A percentile compares a stretch with the other conserved stretches of the same genome.
Conservation (phyloP, 2,888 invertebrate genomes). For the Auanema sp. region DNA sequence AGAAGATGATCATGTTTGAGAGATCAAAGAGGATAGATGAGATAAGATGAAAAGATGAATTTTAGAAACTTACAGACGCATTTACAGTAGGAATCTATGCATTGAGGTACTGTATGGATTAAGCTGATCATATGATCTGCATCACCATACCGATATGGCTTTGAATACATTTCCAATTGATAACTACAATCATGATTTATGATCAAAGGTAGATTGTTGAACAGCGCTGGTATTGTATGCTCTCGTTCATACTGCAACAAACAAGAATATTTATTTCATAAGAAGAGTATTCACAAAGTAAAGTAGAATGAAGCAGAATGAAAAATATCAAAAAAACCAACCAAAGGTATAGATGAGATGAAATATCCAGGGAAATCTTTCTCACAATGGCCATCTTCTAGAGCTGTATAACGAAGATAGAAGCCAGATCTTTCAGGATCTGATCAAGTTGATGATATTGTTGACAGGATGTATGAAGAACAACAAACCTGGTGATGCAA, state of each 20-base stretch:
- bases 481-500: slow-evolving; percentile 29
- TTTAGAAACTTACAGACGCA: slow-evolving; percentile 26
- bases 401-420: slow-evolving; percentile 39
- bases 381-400: slow-evolving; percentile 33
- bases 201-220: slow-evolving; percentile 31
- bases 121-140: slow-evolving; percentile 26
- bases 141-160: slow-evolving; percentile 49
- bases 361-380: slow-evolving; percentile 49
- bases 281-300: slow-evolving; percentile 1
- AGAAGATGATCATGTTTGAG: too few species aligned
- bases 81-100: slow-evolving; percentile 46
- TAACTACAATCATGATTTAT: slow-evolving; percentile 41
- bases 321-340: slow-evolving; percentile 14
- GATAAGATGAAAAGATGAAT: not conserved
- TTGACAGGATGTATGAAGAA: not conserved
- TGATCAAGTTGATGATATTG: slow-evolving; percentile 10
- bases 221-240: slow-evolving; percentile 34
- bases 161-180: slow-evolving; percentile 42
- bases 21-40: slow-evolving; percentile 6
- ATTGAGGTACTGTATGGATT: slow-evolving; percentile 43
- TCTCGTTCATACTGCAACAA: slow-evolving; percentile 32
- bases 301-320: too few species aligned
- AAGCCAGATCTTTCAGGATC: slow-evolving; percentile 44
- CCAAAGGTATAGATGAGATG: slow-evolving; percentile 38
- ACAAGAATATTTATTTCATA: slow-evolving; percentile 9